Base-by-base conservation (phyloP, 2,888 invertebrate genomes). In the Hemistola chrysoprasaria region DNA sequence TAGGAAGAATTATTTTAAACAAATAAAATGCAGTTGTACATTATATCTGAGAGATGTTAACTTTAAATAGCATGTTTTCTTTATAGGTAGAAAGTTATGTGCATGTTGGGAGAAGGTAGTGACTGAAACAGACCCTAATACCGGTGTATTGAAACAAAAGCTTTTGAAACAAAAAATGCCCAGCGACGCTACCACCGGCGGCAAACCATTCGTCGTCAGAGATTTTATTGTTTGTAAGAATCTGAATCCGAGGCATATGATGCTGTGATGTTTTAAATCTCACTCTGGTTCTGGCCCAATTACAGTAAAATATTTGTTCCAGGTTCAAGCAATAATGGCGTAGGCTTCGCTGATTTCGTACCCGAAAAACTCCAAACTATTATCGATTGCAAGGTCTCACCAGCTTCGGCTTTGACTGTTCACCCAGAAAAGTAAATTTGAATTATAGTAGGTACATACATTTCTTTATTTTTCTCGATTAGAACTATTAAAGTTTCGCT, bases 211-310 rank as follows among this genome's bases (percentile, higher is more conserved):
- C 52, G 49, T 90, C 16, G 69, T 91, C 6, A 77, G 90, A 34
- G 90, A 91, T 55, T 92, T 92, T 52, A 68, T 92, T 35, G 64
- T 92, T 22, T 82, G 92, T 93, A 71, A 79, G 90, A 31, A 21
- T 6, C 21, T 10, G 39, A 0, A 21, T 6, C 8, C n/a, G n/a
- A n/a, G n/a, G n/a, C n/a, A n/a, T n/a, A n/a, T n/a, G n/a, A n/a
- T n/a, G n/a, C n/a, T n/a, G n/a, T n/a, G n/a, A n/a, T n/a, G n/a
- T n/a, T n/a, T n/a, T n/a, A n/a, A n/a, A n/a, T n/a, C n/a, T n/a
- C n/a, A n/a, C n/a, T n/a, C n/a, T n/a, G n/a, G n/a, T n/a, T n/a
- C n/a, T n/a, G n/a, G n/a, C n/a, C n/a, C n/a, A n/a, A 31, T 32
- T 22, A 38, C 21, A 10, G 29, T 6, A 21, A 8, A 4, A 3